Evolutionary conservation across 2,797 vertebrate species (phyloP).

Genomic region (Sternotherus odoratus): DNA sequence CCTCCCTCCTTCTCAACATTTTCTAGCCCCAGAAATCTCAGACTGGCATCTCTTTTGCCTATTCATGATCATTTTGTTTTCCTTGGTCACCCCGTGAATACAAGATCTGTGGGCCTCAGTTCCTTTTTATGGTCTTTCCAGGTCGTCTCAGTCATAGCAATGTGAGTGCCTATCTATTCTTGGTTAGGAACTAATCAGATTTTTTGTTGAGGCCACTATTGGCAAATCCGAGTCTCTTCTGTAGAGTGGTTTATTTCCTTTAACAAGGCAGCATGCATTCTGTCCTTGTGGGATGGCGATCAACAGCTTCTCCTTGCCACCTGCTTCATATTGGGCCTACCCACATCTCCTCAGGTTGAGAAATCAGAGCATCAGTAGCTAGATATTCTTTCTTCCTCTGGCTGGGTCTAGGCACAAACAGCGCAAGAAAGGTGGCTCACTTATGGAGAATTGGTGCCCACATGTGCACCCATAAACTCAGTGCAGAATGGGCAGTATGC

Average conservation of each 20-base stretch:
- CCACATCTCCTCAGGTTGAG: fast-evolving
- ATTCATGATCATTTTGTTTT: background rate
- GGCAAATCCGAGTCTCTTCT: background rate
- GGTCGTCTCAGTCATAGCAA: background rate
- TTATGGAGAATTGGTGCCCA: fast-evolving
- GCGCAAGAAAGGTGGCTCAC: background rate
- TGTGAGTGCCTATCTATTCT: background rate
- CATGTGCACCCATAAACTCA: background rate
- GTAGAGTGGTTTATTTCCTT: background rate
- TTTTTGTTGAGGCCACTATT: background rate
- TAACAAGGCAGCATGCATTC: background rate
- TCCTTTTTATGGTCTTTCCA: background rate
- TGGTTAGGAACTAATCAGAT: background rate
- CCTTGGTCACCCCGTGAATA: background rate
- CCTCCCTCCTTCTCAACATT: background rate
- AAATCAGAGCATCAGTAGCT: background rate
- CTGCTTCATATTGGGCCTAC: background rate
- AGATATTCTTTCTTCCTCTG: background rate
- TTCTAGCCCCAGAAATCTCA: background rate
- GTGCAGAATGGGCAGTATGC: background rate
- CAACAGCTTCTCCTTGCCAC: background rate
- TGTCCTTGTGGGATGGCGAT: background rate
- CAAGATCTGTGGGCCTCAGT: background rate
- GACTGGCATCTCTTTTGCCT: background rate
- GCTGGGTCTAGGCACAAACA: background rate